Base-by-base conservation (phyloP, 2,113 vertebrate genomes). In the Equus przewalskii region DNA sequence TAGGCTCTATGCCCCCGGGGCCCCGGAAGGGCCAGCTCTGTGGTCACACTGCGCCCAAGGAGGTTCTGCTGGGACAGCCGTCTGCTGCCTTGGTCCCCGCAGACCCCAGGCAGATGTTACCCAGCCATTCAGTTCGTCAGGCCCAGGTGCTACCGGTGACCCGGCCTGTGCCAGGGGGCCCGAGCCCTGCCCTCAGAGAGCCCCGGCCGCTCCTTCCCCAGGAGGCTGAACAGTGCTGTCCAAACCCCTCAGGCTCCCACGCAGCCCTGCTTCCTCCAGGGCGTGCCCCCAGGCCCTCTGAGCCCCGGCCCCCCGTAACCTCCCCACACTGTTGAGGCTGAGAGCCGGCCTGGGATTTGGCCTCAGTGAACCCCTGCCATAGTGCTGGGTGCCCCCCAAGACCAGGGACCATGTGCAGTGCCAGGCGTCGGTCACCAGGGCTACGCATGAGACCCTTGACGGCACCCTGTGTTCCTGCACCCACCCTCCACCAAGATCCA, bases 261-360 rank as follows among this genome's bases (percentile, higher is more conserved):
- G 13, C 51, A 3, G 30, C 16, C 75, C 49, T 30, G 75, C 21
- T 2, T 11, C 41, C 26, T 30, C 6, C n/a, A 5, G 49, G n/a
- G 6, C 49, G 10, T 21, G 36, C 16, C 64, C 64, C 58, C 30
- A 2, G 49, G 12, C 3, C 82, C 65, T 19, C 22, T 41, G 24
- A 14, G 4, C 10, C 12, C 36, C 26, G 0, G 16, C 12, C 46
- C 56, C 41, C 4, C 26, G 14, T 51, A 7, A 15, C 0, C 22
- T 58, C 33, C 62, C 58, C 36, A 7, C 36, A 19, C 12, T 12
- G 36, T 33, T 0, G 33, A 21, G 60, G 58, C 33, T 9, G 2
- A 7, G 64, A 7, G 46, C 44, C 58, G 15, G 67, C 0, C 0
- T 19, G 19, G 41, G 4, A 0, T 49, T 5, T 4, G 14, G 41